Conservation (phyloP, 1,140 invertebrate species). For the Leptinotarsa lineolata region DNA sequence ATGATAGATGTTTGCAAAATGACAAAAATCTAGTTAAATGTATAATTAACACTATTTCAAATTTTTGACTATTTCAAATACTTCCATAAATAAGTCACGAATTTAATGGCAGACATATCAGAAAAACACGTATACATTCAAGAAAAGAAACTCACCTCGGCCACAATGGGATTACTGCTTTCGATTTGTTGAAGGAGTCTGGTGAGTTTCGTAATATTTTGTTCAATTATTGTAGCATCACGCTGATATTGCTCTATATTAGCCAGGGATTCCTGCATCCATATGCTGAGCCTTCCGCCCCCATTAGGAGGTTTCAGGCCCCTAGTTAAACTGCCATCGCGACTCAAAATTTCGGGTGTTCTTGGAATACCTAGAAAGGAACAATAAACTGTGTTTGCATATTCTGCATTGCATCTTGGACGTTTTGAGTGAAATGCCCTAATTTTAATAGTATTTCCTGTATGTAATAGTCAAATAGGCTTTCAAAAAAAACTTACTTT, state of each 20-base stretch:
- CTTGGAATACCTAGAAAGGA: slow-evolving; percentile 50
- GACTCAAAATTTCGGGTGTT: slow-evolving; percentile 52
- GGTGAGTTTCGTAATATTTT: slow-evolving; percentile 67
- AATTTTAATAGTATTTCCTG: too few relatives aligned
- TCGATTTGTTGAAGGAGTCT: slow-evolving; percentile 63
- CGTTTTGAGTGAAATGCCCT: too few relatives aligned
- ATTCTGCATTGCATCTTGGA: too few relatives aligned
- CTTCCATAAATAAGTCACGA: too few relatives aligned
- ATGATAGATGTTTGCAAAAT: too few relatives aligned
- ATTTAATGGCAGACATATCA: too few relatives aligned
- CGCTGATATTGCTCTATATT: slow-evolving; percentile 63
- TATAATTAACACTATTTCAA: too few relatives aligned
- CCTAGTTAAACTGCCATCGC: slow-evolving; percentile 54
- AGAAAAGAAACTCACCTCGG: slow-evolving; percentile 35
- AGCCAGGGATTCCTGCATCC: slow-evolving; percentile 60
- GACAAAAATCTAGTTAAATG: too few relatives aligned
- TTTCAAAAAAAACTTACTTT: too few relatives aligned
- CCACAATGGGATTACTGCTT: slow-evolving; percentile 32
- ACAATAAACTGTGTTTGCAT: not conserved
- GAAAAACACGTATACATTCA: too few relatives aligned
- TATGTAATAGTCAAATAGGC: too few relatives aligned
- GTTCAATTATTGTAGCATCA: slow-evolving; percentile 66
- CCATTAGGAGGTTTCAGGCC: slow-evolving; percentile 48
- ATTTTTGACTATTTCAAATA: too few relatives aligned
- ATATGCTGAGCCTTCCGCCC: slow-evolving; percentile 46